phyloP scores from a whole-genome alignment of 2,888 invertebrate genomes.

The Argyra leucocephala region DNA sequence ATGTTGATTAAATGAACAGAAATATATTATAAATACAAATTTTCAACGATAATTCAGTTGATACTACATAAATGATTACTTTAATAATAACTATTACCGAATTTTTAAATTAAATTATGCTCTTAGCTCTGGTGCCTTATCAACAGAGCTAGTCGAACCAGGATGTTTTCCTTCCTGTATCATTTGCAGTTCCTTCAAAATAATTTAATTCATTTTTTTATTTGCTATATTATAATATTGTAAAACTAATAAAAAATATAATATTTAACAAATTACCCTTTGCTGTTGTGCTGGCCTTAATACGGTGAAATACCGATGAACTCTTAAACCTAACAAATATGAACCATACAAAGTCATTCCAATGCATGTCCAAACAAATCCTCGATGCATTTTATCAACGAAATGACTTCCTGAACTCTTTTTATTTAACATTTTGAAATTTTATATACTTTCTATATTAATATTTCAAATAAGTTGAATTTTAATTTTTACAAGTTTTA shows the following conservation, averaged over 20 bases:
- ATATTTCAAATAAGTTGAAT: neutral
- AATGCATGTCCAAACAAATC: slow-evolving; percentile 48
- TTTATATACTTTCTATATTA: too few relatives aligned
- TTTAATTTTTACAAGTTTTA: neutral
- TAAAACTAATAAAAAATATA: neutral
- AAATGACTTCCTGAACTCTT: slow-evolving; percentile 29
- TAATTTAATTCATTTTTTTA: too few relatives aligned
- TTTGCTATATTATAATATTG: neutral
- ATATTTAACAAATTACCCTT: neutral
- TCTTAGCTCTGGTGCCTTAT: slow-evolving; percentile 40
- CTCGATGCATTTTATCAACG: slow-evolving; percentile 48
- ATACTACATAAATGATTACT: too few relatives aligned
- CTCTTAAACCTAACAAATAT: slow-evolving; percentile 43
- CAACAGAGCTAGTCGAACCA: slow-evolving; percentile 24
- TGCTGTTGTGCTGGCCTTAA: slow-evolving; percentile 44
- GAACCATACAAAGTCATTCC: slow-evolving; percentile 49
- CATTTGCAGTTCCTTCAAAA: slow-evolving; percentile 40
- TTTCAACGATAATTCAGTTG: too few relatives aligned
- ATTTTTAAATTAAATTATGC: too few relatives aligned
- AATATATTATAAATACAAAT: too few relatives aligned
- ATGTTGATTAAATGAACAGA: too few relatives aligned
- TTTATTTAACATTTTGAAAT: slow-evolving; percentile 7
- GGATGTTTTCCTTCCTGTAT: slow-evolving; percentile 44
- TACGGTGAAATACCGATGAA: slow-evolving; percentile 46
- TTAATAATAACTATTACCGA: too few relatives aligned